phyloP scores from a whole-genome alignment of 2,888 invertebrate species.

The Chrysopilus asiliformis region DNA sequence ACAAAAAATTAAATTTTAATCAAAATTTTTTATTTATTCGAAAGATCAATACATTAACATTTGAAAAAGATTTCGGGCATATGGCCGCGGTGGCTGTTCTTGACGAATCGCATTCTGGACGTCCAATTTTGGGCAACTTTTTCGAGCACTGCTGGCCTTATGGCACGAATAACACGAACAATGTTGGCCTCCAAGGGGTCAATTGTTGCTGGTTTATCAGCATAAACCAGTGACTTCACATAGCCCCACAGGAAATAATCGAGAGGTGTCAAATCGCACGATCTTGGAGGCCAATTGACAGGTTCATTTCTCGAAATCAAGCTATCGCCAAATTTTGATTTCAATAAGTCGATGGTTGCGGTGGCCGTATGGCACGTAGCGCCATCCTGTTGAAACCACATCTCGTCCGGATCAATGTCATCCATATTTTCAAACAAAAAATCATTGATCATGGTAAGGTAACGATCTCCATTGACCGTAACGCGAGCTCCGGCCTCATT shows the following conservation, averaged over 20 bases:
- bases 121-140: no score
- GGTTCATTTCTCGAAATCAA: not conserved
- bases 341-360: conserved; percentile 1
- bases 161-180: no score
- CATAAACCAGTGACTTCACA: not conserved
- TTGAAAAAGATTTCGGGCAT: no score
- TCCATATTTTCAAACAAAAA: conserved; percentile 1
- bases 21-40: no score
- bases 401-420: conserved; percentile 2
- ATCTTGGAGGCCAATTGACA: not conserved
- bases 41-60: no score
- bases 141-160: no score
- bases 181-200: no score
- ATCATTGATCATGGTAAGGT: not conserved
- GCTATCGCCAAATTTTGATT: not conserved
- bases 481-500: conserved; percentile 2
- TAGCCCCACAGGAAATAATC: not conserved
- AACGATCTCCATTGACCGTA: conserved; percentile 3
- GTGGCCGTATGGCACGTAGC: conserved; percentile 4
- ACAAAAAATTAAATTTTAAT: no score
- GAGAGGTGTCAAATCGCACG: not conserved
- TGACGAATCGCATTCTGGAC: no score
- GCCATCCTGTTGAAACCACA: conserved; percentile 3
- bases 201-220: not conserved
- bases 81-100: no score